These are phyloP conservation scores for Dioctria rufipes DNA, from an alignment of 2,888 invertebrate species.

Conservation along the genomic window DNA sequence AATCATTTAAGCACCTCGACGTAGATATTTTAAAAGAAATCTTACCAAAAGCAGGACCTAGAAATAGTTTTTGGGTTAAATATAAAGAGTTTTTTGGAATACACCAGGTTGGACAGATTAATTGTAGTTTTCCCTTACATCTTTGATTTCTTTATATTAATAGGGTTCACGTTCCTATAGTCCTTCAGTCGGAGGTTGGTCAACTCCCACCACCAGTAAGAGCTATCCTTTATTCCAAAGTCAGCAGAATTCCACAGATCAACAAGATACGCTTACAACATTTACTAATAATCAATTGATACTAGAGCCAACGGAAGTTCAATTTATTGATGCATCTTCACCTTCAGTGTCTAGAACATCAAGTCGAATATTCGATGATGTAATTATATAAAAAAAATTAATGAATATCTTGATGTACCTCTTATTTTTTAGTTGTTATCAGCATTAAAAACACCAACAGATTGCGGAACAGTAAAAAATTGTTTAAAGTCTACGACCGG, in stretches of 20 bases:
- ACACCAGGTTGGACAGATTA: too few relatives aligned
- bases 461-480: neutral
- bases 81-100: too few relatives aligned
- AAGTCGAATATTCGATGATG: conserved; percentile 18
- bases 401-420: neutral
- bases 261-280: neutral
- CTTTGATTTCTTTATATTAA: neutral
- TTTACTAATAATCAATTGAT: neutral
- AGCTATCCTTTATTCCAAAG: conserved; percentile 1
- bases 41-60: too few relatives aligned
- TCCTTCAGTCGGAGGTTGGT: conserved; percentile 5
- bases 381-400: neutral
- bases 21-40: too few relatives aligned
- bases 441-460: neutral
- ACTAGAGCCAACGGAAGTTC: conserved; percentile 3
- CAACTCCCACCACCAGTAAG: conserved; percentile 4
- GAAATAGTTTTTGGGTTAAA: too few relatives aligned
- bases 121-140: too few relatives aligned
- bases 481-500: conserved; percentile 15
- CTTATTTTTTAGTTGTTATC: neutral
- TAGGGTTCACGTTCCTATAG: conserved; percentile 19
- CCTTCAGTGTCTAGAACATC: conserved; percentile 10
- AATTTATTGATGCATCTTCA: conserved; percentile 14
- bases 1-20: too few relatives aligned
- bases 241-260: conserved; percentile 1